These are phyloP conservation scores for Oceanodroma tethys DNA, from an alignment of 2,113 vertebrate species.

Conservation along the genomic window DNA sequence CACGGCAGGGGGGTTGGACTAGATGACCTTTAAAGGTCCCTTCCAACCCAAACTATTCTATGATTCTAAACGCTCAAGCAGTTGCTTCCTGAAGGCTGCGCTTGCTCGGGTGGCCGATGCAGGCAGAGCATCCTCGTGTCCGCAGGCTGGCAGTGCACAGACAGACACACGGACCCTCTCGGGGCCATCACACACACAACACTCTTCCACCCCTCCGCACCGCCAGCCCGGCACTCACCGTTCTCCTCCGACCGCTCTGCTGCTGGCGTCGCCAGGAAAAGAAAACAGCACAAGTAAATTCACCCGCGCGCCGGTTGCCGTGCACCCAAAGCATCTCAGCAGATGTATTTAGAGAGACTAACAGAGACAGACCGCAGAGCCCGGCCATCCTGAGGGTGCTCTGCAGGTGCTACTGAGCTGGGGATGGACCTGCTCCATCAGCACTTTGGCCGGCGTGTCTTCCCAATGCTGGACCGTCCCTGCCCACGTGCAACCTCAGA, in stretches of 20 bases:
- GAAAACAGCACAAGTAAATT: conserved; percentile 30
- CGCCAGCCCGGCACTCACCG: not conserved
- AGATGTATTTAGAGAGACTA: not conserved
- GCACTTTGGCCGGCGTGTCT: too few relatives aligned
- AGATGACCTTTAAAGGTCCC: too few relatives aligned
- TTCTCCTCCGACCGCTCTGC: conserved; percentile 32
- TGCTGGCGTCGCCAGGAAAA: conserved; percentile 9
- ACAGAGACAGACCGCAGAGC: fast-evolving
- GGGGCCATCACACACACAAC: not conserved
- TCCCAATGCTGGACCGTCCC: not conserved
- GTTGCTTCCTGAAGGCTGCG: not conserved
- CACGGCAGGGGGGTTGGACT: too few relatives aligned
- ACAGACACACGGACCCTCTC: fast-evolving
- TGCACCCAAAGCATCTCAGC: not conserved
- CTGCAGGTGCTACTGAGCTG: not conserved
- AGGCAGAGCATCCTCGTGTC: not conserved
- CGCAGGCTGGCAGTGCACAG: not conserved
- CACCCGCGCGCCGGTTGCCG: fast-evolving
- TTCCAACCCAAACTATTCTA: too few relatives aligned
- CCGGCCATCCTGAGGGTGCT: not conserved
- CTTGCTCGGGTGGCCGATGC: fast-evolving
- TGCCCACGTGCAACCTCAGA: not conserved
- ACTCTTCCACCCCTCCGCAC: too few relatives aligned
- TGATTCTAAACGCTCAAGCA: fast-evolving
- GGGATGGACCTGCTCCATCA: not conserved